Evolutionary conservation across 1,140 invertebrate species (phyloP).

Genomic region (Diachasmimorpha longicaudata): DNA sequence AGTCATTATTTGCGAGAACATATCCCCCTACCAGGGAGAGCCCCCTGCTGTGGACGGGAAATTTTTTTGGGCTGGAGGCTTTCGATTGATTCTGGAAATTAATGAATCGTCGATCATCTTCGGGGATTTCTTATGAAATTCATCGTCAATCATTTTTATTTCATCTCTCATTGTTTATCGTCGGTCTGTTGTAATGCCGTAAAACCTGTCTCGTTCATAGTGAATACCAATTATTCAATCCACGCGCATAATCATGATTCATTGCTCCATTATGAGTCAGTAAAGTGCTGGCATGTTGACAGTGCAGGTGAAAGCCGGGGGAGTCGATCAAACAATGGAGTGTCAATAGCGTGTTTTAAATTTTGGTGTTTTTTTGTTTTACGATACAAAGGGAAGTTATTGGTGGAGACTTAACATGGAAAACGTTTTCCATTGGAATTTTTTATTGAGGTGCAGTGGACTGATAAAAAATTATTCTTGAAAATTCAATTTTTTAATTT

Average conservation of each 20-base stretch:
- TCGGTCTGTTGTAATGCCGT: not conserved
- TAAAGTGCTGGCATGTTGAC: not conserved
- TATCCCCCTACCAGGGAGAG: not conserved
- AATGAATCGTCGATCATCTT: not conserved
- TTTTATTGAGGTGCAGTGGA: too few relatives aligned
- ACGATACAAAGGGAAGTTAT: too few relatives aligned
- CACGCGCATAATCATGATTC: not conserved
- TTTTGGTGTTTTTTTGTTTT: not conserved
- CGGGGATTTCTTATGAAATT: not conserved
- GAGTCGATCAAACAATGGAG: not conserved
- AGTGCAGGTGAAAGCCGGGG: not conserved
- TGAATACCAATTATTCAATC: slow-evolving; percentile 4
- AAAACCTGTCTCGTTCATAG: not conserved
- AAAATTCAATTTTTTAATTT: too few relatives aligned
- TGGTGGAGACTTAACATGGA: too few relatives aligned
- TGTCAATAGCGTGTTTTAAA: not conserved
- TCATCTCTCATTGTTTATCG: not conserved
- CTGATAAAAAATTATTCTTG: too few relatives aligned
- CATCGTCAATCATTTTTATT: not conserved
- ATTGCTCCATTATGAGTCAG: not conserved
- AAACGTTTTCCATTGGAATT: too few relatives aligned
- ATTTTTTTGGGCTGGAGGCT: too few relatives aligned
- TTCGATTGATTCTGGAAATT: not conserved
- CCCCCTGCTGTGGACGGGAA: not conserved
- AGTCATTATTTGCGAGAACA: not conserved